phyloP scores from a whole-genome alignment of 2,113 vertebrate species.

The Phycodurus eques region DNA sequence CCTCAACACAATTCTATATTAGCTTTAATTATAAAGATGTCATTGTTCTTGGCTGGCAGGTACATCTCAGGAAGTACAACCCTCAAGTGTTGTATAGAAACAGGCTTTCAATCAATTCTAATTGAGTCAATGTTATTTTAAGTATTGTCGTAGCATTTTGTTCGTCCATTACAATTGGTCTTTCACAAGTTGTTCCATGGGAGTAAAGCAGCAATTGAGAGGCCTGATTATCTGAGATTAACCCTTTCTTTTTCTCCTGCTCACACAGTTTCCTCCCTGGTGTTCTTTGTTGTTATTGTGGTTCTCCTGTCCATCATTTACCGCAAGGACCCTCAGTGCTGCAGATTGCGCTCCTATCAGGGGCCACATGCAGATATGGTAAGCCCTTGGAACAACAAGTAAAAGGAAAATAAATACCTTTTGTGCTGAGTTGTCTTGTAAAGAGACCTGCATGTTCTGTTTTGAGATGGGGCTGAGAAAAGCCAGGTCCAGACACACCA shows the following conservation, averaged over 20 bases:
- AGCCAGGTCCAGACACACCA: not conserved
- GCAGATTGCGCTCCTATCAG: constrained; percentile 76
- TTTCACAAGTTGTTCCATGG: not conserved
- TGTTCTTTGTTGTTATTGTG: constrained; percentile 76
- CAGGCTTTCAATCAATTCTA: constrained; percentile 10
- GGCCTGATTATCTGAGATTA: constrained; percentile 13
- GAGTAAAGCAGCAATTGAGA: not conserved
- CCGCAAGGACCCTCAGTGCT: constrained; percentile 75
- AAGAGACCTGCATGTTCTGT: constrained; percentile 24
- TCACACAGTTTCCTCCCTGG: constrained; percentile 71
- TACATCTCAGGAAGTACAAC: not conserved
- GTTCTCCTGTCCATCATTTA: constrained; percentile 77
- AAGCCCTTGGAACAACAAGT: constrained; percentile 13
- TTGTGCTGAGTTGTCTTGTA: constrained; percentile 17
- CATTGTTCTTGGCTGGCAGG: constrained; percentile 21
- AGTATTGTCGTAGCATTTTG: not conserved
- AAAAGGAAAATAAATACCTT: not conserved
- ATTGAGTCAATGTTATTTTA: not conserved
- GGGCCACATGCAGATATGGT: constrained; percentile 73
- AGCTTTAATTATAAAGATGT: constrained; percentile 8
- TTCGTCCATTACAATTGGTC: not conserved
- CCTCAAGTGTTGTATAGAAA: not conserved
- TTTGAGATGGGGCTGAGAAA: constrained; percentile 9
- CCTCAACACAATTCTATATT: not conserved
- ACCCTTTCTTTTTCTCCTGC: constrained; percentile 12